Evolutionary conservation across 2,113 vertebrate genomes (phyloP), one percentile per base, ranked within the genome.

Genomic region (Condylura cristata): DNA sequence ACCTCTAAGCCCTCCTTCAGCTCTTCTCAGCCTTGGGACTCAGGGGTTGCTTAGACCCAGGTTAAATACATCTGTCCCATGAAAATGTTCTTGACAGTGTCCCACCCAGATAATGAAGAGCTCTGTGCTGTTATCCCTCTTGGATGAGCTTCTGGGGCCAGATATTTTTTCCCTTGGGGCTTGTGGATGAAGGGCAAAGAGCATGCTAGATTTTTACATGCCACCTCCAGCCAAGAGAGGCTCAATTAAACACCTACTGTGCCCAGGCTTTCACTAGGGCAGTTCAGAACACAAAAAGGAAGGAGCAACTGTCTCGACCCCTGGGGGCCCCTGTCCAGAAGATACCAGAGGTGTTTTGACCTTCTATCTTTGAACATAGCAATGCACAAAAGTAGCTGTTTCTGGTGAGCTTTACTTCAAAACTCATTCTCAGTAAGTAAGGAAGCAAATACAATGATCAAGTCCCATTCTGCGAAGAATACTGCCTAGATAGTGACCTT

Each of bases 401-500:
- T 83, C 65, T 0, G 3, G 5, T 0, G 30, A 83, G n/a, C 28
- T 51, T 71, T 41, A 30, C n/a, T 44, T 78, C 46, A 24, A 39
- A 56, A 46, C 58, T 89, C 6, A 0, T 46, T 66, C 48, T 80
- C 41, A 68, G 63, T 8, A 76, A 72, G 65, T 26, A 10, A 74
- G 53, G 58, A 41, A 60, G 41, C 56, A 30, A 41, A 44, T 37
- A 61, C 12, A 18, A 0, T 0, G 11, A 53, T 48, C 34, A 72
- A 8, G 39, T 83, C 30, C 46, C 5, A 4, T n/a, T 30, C 56
- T n/a, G 3, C 3, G 0, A 24, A 24, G 39, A 24, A 63, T 56
- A 4, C 70, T 91, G 39, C 81, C 75, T 68, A 37, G 76, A 78
- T n/a, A 37, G 60, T 30, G 44, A 78, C 66, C 61, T 81, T 87